Conservation (phyloP, 2,888 invertebrate species). For the Antheraea yamamai region DNA sequence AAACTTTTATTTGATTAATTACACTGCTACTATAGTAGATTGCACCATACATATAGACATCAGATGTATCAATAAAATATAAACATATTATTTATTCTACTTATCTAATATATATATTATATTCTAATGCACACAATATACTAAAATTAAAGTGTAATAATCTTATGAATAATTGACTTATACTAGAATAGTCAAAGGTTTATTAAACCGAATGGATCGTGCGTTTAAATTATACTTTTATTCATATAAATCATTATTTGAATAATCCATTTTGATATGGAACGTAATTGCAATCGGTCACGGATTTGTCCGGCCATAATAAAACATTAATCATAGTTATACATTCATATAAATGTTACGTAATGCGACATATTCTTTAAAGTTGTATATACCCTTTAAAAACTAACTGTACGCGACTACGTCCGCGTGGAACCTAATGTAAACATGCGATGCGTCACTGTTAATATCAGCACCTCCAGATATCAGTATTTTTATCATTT, state of each 20-base stretch:
- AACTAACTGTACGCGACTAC: too few relatives aligned
- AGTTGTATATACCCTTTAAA: neutral
- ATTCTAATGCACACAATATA: neutral
- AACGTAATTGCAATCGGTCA: slow-evolving; percentile 38
- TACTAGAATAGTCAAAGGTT: neutral
- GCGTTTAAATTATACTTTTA: slow-evolving; percentile 1
- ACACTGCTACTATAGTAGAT: too few relatives aligned
- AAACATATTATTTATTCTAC: neutral
- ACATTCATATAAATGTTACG: neutral
- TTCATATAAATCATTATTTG: slow-evolving; percentile 18
- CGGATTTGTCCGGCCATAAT: slow-evolving; percentile 37
- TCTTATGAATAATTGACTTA: neutral
- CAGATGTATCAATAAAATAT: too few relatives aligned
- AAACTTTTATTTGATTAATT: too few relatives aligned
- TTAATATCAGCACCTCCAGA: too few relatives aligned
- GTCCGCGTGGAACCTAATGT: too few relatives aligned
- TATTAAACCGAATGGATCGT: neutral
- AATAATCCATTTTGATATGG: slow-evolving; percentile 28
- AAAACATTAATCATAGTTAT: slow-evolving; percentile 38
- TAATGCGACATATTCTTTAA: neutral
- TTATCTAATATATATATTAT: neutral
- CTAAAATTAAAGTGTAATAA: neutral
- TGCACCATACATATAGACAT: too few relatives aligned
- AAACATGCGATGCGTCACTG: too few relatives aligned
- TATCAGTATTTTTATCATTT: too few relatives aligned